These are phyloP conservation scores for Pontoporia blainvillei DNA, from an alignment of 2,113 vertebrate species.

Conservation along the genomic window DNA sequence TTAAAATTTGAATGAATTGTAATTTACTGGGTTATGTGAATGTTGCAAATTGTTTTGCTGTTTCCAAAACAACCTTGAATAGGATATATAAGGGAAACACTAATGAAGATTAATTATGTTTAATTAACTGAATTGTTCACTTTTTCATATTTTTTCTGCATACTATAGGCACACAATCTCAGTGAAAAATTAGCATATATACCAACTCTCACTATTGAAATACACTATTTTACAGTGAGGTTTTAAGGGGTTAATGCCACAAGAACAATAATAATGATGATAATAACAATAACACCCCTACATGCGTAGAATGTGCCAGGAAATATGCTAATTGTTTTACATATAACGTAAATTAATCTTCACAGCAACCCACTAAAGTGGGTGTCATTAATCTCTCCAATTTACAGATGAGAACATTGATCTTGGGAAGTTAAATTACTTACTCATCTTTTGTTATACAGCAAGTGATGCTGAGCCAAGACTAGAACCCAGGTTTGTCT, in stretches of 20 bases:
- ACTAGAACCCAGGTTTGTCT: not conserved
- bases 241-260: not conserved
- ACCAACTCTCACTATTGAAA: not conserved
- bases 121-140: not conserved
- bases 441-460: not conserved
- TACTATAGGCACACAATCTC: not conserved
- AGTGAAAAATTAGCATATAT: not conserved
- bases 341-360: not conserved
- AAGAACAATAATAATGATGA: not conserved
- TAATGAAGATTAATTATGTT: not conserved
- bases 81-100: not conserved
- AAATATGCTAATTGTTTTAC: not conserved
- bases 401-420: not conserved
- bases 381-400: not conserved
- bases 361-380: not conserved
- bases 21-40: not conserved
- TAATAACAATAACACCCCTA: not conserved
- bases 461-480: not conserved
- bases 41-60: not conserved
- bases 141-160: slow-evolving; percentile 9
- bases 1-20: slow-evolving; percentile 10
- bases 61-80: not conserved
- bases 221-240: not conserved
- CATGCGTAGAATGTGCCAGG: not conserved
- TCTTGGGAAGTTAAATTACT: not conserved